These are phyloP conservation scores for Balanococcus diminutus DNA, from an alignment of 2,888 invertebrate genomes.

Conservation along the genomic window DNA sequence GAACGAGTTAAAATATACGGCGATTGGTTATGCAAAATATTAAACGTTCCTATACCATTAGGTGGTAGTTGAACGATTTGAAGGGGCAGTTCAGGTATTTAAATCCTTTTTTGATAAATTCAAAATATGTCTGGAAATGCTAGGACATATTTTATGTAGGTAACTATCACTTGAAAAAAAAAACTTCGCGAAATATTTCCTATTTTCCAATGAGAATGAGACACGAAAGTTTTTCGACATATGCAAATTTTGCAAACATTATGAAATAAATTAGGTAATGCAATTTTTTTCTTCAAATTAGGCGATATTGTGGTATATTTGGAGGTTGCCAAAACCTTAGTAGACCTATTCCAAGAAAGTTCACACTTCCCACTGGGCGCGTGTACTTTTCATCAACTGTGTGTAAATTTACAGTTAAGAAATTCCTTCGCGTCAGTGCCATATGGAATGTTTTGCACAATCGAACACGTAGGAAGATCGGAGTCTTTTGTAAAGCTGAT, in stretches of 20 bases:
- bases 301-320: too few relatives aligned
- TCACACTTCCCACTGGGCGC: conserved; percentile 7
- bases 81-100: background rate
- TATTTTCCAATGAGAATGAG: too few relatives aligned
- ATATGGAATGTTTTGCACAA: conserved; percentile 37
- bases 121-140: too few relatives aligned
- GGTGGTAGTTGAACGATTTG: background rate
- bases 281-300: too few relatives aligned
- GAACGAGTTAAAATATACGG: background rate
- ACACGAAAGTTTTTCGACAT: too few relatives aligned
- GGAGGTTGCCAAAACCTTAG: background rate
- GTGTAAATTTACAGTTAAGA: conserved; percentile 29
- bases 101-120: too few relatives aligned
- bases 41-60: background rate
- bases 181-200: too few relatives aligned
- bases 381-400: background rate
- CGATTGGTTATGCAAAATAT: background rate
- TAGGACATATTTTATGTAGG: background rate
- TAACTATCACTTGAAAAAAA: too few relatives aligned
- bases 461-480: conserved; percentile 45
- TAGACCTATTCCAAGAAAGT: background rate
- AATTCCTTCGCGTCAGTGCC: conserved; percentile 28
- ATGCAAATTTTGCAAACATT: too few relatives aligned
- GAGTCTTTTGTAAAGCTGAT: conserved; percentile 42
- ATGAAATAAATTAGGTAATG: too few relatives aligned